Conservation (phyloP, 1,140 invertebrate species). For the Dendrolimus kikuchii region DNA sequence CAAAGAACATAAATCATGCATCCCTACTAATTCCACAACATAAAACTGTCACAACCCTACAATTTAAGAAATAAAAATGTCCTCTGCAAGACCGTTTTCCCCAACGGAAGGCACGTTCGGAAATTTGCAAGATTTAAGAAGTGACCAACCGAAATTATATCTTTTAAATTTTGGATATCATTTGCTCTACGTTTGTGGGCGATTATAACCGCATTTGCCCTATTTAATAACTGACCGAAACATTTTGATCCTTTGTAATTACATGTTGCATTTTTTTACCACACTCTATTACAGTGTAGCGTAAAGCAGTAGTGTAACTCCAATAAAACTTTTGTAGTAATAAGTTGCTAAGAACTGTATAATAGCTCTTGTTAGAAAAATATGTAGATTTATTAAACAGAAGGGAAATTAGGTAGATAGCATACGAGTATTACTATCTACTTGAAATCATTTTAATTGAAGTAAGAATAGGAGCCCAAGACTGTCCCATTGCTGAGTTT, state of each 20-base stretch:
- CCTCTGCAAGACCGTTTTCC: constrained; percentile 22
- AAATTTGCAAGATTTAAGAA: constrained; percentile 14
- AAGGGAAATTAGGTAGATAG: too few relatives aligned
- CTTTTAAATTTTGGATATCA: constrained; percentile 35
- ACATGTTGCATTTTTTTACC: constrained; percentile 35
- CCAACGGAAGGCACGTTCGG: constrained; percentile 43
- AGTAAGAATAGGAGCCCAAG: too few relatives aligned
- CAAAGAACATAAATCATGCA: constrained; percentile 27
- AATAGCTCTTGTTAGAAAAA: too few relatives aligned
- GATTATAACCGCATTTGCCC: constrained; percentile 66
- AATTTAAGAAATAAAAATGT: constrained; percentile 46
- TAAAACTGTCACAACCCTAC: constrained; percentile 37
- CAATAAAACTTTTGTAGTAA: too few relatives aligned
- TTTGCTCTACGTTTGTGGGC: constrained; percentile 30
- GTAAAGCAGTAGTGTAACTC: too few relatives aligned
- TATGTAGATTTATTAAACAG: too few relatives aligned
- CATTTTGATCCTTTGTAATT: constrained; percentile 64
- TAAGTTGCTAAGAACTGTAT: too few relatives aligned
- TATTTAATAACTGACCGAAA: constrained; percentile 56
- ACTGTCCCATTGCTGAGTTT: too few relatives aligned
- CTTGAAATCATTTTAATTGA: too few relatives aligned
- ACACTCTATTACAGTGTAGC: too few relatives aligned
- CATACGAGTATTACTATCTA: too few relatives aligned
- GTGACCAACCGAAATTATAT: constrained; percentile 21
- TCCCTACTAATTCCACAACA: constrained; percentile 21